Conservation (phyloP, 2,113 vertebrate genomes). For the Pygoscelis adeliae region DNA sequence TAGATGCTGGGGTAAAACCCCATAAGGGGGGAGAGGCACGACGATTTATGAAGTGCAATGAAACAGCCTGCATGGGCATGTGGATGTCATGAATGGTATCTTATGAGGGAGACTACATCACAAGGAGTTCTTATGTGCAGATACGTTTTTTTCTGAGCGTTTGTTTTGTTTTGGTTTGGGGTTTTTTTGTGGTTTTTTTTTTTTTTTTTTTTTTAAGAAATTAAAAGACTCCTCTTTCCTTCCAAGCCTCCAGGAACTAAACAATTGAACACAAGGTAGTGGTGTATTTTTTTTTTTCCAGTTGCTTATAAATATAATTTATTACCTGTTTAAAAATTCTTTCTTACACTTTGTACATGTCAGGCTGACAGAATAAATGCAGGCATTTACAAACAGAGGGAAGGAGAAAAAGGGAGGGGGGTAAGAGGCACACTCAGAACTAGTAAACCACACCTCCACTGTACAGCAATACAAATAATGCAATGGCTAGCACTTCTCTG, state of each 20-base stretch:
- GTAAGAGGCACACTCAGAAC: conserved; percentile 85
- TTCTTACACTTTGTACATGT: conserved; percentile 98
- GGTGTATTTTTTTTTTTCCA: conserved; percentile 27
- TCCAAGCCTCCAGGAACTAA: neutral
- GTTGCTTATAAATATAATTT: conserved; percentile 99
- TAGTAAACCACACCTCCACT: conserved; percentile 79
- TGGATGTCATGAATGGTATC: neutral
- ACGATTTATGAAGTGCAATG: neutral
- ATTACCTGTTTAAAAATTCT: conserved; percentile 98
- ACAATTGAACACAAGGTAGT: conserved; percentile 29
- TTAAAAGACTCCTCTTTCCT: neutral
- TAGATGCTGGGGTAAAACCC: neutral
- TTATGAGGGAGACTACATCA: neutral
- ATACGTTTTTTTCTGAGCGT: neutral
- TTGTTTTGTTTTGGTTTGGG: too few species aligned
- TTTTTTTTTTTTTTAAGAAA: neutral
- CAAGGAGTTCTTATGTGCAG: neutral
- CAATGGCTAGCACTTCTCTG: conserved; percentile 81
- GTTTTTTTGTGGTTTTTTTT: neutral
- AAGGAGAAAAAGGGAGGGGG: conserved; percentile 68
- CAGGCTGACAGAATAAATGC: conserved; percentile 83
- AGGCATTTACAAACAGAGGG: conserved; percentile 87
- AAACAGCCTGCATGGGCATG: neutral
- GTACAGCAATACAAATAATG: conserved; percentile 77
- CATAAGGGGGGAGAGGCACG: neutral